phyloP scores from a whole-genome alignment of 2,797 vertebrate genomes.

The Helicolenus hilgendorfi region DNA sequence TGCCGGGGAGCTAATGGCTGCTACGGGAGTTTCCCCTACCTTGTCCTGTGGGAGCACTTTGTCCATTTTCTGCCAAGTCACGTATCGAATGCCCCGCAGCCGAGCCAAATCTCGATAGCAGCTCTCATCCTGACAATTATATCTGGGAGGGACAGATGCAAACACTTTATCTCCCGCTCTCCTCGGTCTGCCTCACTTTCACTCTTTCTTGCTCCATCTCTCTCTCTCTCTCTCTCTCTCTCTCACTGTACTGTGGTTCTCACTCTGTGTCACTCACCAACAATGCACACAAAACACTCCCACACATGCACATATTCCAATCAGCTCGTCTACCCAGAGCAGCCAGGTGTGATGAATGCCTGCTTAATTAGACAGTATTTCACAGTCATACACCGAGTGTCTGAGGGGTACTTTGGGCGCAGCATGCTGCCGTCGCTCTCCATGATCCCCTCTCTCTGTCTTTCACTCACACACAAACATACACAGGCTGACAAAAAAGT shows the following conservation, averaged over 20 bases:
- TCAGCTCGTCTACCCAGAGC: constrained; percentile 20
- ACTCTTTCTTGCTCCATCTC: constrained; percentile 15
- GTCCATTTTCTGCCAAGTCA: constrained; percentile 95
- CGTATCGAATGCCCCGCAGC: constrained; percentile 95
- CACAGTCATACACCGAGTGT: constrained; percentile 61
- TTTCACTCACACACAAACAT: not conserved
- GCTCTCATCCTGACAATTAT: constrained; percentile 98
- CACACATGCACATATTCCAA: not conserved
- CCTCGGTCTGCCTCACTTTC: constrained; percentile 51
- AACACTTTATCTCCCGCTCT: constrained; percentile 79
- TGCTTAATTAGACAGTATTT: constrained; percentile 85
- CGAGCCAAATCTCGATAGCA: constrained; percentile 97
- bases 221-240: not conserved
- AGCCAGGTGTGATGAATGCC: constrained; percentile 78
- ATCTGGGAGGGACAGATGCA: constrained; percentile 90
- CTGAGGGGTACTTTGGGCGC: constrained; percentile 50
- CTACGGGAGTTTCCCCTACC: constrained; percentile 87
- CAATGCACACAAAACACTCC: constrained; percentile 20
- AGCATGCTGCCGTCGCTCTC: constrained; percentile 25
- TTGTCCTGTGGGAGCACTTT: constrained; percentile 97
- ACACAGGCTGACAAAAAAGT: not conserved
- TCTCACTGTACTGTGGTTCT: no score
- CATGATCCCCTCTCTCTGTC: not conserved
- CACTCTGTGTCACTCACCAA: constrained; percentile 17
- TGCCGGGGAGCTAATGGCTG: constrained; percentile 41